A percentile compares a stretch with the other conserved stretches of the same genome.
These are phyloP conservation scores for Sternarchorhynchus goeldii DNA, from an alignment of 2,797 vertebrate species.

Conservation along the genomic window DNA sequence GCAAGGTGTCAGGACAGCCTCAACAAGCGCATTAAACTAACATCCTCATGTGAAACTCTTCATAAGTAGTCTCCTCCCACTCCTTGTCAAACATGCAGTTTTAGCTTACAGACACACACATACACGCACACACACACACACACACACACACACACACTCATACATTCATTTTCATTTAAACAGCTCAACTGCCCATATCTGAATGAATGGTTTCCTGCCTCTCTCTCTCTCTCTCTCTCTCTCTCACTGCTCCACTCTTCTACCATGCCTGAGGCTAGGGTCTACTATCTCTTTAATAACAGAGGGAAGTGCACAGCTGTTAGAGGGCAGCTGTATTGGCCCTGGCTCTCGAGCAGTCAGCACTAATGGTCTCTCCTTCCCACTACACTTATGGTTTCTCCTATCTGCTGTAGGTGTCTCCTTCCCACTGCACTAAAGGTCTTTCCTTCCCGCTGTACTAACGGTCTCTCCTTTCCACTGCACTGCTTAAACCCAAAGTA, in stretches of 20 bases:
- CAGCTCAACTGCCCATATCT: constrained; percentile 53
- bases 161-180: constrained; percentile 50
- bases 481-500: constrained; percentile 62
- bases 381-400: too few species aligned
- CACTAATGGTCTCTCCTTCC: too few species aligned
- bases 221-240: constrained; percentile 57
- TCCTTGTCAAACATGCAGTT: constrained; percentile 1
- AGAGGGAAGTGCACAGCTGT: constrained; percentile 70
- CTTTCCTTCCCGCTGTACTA: too few species aligned
- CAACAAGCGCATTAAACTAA: constrained; percentile 56
- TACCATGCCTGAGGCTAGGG: constrained; percentile 21
- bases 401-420: too few species aligned
- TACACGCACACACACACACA: constrained; percentile 26
- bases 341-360: constrained; percentile 61
- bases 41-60: constrained; percentile 61
- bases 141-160: constrained; percentile 33
- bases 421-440: too few species aligned
- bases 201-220: constrained; percentile 71
- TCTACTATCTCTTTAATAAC: constrained; percentile 59
- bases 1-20: constrained; percentile 66
- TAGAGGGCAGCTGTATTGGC: constrained; percentile 56
- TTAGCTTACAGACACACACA: constrained; percentile 6
- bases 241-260: constrained; percentile 41
- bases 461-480: constrained; percentile 34
- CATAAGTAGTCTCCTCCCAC: constrained; percentile 10